phyloP scores from a whole-genome alignment of 2,888 invertebrate species.

The Acleris laterana region DNA sequence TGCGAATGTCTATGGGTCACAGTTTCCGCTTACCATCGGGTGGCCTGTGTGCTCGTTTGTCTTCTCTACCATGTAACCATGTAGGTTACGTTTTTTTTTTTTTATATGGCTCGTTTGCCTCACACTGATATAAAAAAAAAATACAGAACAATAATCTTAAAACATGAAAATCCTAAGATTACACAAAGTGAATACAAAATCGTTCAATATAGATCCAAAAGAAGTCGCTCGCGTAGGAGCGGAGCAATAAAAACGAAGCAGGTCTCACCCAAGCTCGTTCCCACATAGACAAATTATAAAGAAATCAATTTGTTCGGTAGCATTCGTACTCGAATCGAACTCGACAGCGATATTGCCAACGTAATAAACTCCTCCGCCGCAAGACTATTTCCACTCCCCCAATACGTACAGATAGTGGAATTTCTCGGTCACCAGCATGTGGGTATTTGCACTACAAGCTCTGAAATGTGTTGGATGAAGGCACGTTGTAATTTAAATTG shows the following conservation, averaged over 20 bases:
- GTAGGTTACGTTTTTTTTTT: no score
- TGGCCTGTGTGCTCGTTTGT: no score
- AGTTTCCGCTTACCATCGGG: no score
- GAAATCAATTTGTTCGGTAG: slow-evolving; percentile 57
- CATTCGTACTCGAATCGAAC: slow-evolving; percentile 51
- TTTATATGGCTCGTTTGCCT: no score
- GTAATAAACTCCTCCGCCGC: slow-evolving; percentile 65
- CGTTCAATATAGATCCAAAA: neutral
- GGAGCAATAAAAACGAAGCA: neutral
- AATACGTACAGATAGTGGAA: slow-evolving; percentile 47
- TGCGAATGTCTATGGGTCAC: no score
- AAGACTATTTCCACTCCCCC: slow-evolving; percentile 66
- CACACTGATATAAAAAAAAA: no score
- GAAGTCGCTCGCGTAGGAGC: neutral
- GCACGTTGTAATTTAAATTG: slow-evolving; percentile 33
- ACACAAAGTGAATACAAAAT: no score
- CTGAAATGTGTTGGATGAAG: slow-evolving; percentile 26
- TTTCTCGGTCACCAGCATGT: slow-evolving; percentile 33
- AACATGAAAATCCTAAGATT: neutral
- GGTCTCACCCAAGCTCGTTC: slow-evolving; percentile 26
- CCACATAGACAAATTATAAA: slow-evolving; percentile 54
- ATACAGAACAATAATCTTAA: neutral
- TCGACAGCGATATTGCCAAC: slow-evolving; percentile 63
- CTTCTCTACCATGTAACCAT: no score
- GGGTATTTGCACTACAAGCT: slow-evolving; percentile 32